Evolutionary conservation across 2,888 invertebrate genomes (phyloP), one percentile per base, ranked within the genome.

Genomic region (Drosophila niveifrons): DNA sequence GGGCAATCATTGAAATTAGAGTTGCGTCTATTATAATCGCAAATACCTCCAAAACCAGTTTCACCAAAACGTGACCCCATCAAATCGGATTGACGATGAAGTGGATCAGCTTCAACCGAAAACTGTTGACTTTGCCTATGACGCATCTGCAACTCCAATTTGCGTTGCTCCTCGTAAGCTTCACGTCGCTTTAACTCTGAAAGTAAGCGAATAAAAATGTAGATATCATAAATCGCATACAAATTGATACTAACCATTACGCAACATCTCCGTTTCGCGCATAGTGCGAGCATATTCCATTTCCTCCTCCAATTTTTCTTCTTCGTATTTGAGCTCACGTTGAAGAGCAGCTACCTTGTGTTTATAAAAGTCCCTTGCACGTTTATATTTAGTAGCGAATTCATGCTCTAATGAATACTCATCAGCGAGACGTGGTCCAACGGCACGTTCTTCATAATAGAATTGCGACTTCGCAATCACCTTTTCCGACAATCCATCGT

Each of bases 351-450:
- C 96, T 87, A 96, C 95, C 84, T 98, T 97, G 87, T 97, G 96
- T 77, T 96, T 96, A 91, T 97, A 98, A 91, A 97, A 98, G 36
- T 98, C 93, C 87, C 98, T 97, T 62, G 99, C 93, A 86, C 98
- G 97, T 93, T 99, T 99, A 98, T 99, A 99, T 72, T 98, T 96
- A 69, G 96, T 96, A 7, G 98, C 99, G 93, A 98, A 99, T 88
- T 99, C 98, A 91, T 96, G 97, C 91, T 99, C 99, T 92, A 99
- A 99, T 64, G 97, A 96, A 50, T 95, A 96, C 0, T 94, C 92
- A 50, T 96, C 95, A 0, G 98, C 98, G 92, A 99, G 98, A 36
- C 99, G 95, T 2, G 99, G 99, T 0, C 98, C 97, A 70, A 78
- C 51, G 51, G 97, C 97, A 80, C 99, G 95, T 39, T 98, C 95